A percentile compares a stretch with the other conserved stretches of the same genome.
Conservation (phyloP, 2,113 vertebrate species). For the Stigmatopora nigra region DNA sequence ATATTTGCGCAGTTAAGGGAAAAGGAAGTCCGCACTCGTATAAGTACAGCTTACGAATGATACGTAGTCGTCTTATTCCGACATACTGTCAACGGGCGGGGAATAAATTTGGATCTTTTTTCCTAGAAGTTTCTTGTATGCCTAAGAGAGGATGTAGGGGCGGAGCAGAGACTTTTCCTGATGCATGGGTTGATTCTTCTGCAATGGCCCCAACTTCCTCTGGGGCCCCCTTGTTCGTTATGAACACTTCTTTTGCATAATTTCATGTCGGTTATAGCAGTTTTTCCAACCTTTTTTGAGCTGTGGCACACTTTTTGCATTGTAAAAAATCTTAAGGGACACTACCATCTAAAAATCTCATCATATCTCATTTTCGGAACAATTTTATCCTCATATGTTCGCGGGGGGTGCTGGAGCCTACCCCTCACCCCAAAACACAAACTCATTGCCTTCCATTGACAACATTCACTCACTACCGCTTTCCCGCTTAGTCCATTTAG, state of each 20-base stretch:
- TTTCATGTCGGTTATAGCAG: neutral
- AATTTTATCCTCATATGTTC: too few relatives aligned
- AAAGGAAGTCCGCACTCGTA: conserved; percentile 10
- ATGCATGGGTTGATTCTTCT: conserved; percentile 35
- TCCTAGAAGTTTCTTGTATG: conserved; percentile 41
- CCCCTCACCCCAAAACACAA: too few relatives aligned
- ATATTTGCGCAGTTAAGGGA: neutral
- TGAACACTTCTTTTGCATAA: neutral
- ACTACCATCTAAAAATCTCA: too few relatives aligned
- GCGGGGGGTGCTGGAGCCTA: too few relatives aligned
- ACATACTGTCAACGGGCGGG: conserved; percentile 15
- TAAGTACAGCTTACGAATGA: conserved; percentile 1
- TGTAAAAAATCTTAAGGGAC: too few relatives aligned
- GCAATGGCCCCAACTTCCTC: conserved; percentile 41
- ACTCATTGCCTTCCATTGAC: too few relatives aligned
- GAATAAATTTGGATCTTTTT: conserved; percentile 10
- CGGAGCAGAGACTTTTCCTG: conserved; percentile 48
- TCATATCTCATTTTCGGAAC: too few relatives aligned
- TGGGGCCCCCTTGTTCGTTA: neutral
- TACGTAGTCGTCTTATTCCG: conserved; percentile 3
- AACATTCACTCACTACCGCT: too few relatives aligned
- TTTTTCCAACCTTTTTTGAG: too few relatives aligned
- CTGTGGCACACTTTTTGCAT: too few relatives aligned
- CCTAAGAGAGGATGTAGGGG: conserved; percentile 55
- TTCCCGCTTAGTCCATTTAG: neutral